These are phyloP conservation scores for Mercenaria mercenaria DNA, from an alignment of 1,140 invertebrate genomes.

Conservation along the genomic window DNA sequence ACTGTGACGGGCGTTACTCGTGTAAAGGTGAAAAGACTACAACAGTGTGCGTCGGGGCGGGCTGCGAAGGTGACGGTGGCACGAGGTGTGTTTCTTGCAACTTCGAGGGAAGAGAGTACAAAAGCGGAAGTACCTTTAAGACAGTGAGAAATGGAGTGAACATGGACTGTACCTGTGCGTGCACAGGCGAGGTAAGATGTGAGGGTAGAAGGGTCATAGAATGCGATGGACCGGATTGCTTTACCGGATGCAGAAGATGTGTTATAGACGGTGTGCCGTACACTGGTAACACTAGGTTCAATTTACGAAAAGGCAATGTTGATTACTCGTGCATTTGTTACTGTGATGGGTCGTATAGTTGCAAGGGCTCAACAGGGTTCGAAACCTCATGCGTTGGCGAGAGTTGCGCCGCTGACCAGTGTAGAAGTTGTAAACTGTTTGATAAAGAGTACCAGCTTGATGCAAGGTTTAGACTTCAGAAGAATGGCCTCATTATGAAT, in stretches of 20 bases:
- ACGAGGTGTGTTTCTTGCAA: neutral
- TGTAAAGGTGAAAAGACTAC: slow-evolving; percentile 38
- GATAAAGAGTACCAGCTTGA: slow-evolving; percentile 32
- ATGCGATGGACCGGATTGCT: slow-evolving; percentile 51
- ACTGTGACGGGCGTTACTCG: slow-evolving; percentile 40
- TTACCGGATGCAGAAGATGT: slow-evolving; percentile 70
- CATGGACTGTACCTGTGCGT: slow-evolving; percentile 48
- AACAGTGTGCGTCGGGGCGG: slow-evolving; percentile 31
- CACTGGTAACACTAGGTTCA: slow-evolving; percentile 72
- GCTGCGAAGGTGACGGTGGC: neutral
- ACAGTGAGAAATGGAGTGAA: slow-evolving; percentile 7
- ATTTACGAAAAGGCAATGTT: slow-evolving; percentile 64
- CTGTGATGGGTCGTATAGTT: slow-evolving; percentile 76
- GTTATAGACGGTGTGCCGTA: slow-evolving; percentile 70
- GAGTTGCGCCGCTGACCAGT: slow-evolving; percentile 35
- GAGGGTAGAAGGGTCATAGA: slow-evolving; percentile 9
- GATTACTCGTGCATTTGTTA: slow-evolving; percentile 73
- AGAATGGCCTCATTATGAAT: slow-evolving; percentile 49
- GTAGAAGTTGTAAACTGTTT: slow-evolving; percentile 43
- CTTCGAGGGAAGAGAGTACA: slow-evolving; percentile 16
- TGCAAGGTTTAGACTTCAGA: slow-evolving; percentile 48
- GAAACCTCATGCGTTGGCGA: slow-evolving; percentile 46
- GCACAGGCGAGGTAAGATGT: slow-evolving; percentile 42
- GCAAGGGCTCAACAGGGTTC: slow-evolving; percentile 55
- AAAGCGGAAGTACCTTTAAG: slow-evolving; percentile 19